phyloP scores from a whole-genome alignment of 1,140 invertebrate species.

The Nephila pilipes region DNA sequence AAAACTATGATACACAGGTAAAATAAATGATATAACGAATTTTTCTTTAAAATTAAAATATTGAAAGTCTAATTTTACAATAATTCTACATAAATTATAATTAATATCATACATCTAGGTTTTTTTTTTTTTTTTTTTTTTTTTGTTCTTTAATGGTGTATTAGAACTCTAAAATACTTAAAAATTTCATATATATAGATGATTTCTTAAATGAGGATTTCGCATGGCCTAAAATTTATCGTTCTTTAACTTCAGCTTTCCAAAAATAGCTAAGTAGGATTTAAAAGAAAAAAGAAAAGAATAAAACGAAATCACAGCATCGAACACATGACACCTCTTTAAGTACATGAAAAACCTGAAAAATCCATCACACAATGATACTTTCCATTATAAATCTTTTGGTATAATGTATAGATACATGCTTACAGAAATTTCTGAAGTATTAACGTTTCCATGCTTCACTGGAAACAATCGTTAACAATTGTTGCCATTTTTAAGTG shows the following conservation, averaged over 20 bases:
- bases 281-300: background rate
- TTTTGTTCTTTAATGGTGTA: no score
- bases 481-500: background rate
- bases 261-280: background rate
- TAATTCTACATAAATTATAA: no score
- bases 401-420: background rate
- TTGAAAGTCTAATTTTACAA: no score
- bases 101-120: no score
- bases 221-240: no score
- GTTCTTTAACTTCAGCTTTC: background rate
- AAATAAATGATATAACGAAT: no score
- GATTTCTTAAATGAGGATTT: no score
- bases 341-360: background rate
- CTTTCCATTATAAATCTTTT: background rate
- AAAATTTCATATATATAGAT: no score
- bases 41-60: no score
- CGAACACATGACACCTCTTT: background rate
- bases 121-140: no score
- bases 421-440: background rate
- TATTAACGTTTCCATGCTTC: slow-evolving; percentile 7
- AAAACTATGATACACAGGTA: no score
- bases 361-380: background rate
- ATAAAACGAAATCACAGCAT: background rate
- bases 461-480: slow-evolving; percentile 15
- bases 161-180: no score